These are phyloP conservation scores for Patiria pectinifera DNA, from an alignment of 53 echinoderm and acorn worm genomes.

Conservation along the genomic window DNA sequence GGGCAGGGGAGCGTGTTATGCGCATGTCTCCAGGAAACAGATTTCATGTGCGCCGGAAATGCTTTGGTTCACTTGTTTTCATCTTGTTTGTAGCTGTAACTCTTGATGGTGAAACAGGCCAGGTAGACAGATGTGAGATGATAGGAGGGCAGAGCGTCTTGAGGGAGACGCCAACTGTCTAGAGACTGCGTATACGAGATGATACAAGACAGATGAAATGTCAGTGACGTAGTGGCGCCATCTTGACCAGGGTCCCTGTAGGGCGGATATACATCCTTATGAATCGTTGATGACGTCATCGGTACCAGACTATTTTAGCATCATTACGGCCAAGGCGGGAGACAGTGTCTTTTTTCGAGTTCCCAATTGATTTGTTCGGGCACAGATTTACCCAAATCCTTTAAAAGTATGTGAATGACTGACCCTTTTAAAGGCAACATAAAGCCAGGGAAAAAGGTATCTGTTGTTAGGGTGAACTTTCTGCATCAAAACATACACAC, in stretches of 20 bases:
- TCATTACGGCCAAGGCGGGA: not conserved
- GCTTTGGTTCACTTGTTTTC: slow-evolving; percentile 40
- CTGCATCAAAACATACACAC: too few relatives aligned
- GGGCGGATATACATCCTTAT: not conserved
- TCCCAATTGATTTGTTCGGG: not conserved
- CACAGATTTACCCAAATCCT: not conserved
- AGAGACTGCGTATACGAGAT: not conserved
- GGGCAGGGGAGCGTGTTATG: slow-evolving; percentile 2
- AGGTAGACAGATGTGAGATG: not conserved
- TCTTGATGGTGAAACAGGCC: not conserved
- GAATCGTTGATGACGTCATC: not conserved
- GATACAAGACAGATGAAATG: not conserved
- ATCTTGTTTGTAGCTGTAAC: not conserved
- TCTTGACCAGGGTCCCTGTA: not conserved
- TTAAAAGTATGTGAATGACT: too few relatives aligned
- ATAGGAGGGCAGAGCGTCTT: not conserved
- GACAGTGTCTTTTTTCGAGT: not conserved
- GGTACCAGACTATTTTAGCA: not conserved
- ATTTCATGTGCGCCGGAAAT: not conserved
- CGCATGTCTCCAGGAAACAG: slow-evolving; percentile 37
- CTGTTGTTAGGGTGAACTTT: too few relatives aligned
- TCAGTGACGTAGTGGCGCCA: not conserved
- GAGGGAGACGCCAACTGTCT: slow-evolving; percentile 1
- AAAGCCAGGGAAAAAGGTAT: too few relatives aligned
- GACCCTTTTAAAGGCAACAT: too few relatives aligned